These are phyloP conservation scores for Tachystola acroxantha DNA, from an alignment of 2,888 invertebrate species.

Conservation along the genomic window DNA sequence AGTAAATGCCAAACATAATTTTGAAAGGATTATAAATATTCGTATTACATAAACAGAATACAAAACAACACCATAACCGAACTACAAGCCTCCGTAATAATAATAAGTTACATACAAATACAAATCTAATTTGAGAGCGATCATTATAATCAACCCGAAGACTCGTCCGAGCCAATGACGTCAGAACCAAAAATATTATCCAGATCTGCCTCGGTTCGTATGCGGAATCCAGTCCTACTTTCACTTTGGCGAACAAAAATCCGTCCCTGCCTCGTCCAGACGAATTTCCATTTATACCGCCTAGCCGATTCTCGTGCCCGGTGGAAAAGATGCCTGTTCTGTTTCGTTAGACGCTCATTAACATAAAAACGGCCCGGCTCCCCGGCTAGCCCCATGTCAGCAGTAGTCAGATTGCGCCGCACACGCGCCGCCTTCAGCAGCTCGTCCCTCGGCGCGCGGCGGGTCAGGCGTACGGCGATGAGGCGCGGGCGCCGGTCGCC, in stretches of 20 bases:
- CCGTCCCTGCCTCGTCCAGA: not conserved
- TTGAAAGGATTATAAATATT: no score
- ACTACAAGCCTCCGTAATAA: no score
- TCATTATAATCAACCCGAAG: no score
- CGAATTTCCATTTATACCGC: no score
- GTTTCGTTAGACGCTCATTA: slow-evolving; percentile 8
- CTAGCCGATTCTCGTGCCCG: not conserved
- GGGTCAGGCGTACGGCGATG: slow-evolving; percentile 2
- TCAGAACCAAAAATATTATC: not conserved
- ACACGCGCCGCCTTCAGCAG: slow-evolving; percentile 7
- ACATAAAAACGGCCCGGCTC: no score
- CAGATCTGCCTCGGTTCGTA: not conserved
- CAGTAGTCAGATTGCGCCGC: slow-evolving; percentile 3
- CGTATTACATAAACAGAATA: no score
- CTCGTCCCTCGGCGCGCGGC: slow-evolving; percentile 1
- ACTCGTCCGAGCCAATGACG: not conserved
- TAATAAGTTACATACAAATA: no score
- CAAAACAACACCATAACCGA: no score
- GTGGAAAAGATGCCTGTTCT: slow-evolving; percentile 6
- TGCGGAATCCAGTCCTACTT: no score
- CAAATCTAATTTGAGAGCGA: no score
- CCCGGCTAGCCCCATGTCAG: not conserved
- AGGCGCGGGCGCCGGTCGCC: not conserved
- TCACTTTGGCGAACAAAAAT: not conserved
- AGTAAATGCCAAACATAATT: no score